Conservation (phyloP, 2,888 invertebrate genomes). For the Drosophila mettleri region DNA sequence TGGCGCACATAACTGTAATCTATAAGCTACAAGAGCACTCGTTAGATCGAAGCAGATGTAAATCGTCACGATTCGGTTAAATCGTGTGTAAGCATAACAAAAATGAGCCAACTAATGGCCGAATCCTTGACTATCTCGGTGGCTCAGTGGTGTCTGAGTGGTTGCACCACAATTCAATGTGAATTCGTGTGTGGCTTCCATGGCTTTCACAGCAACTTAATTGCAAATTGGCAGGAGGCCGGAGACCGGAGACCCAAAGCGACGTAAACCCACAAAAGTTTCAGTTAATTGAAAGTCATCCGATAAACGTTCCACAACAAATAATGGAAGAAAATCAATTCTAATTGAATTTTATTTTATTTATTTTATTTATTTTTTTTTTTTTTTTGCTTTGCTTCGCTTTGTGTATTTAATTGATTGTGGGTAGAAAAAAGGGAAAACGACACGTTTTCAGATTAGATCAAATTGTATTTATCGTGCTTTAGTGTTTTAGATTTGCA, state of each 20-base stretch:
- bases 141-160: background rate
- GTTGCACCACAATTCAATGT: conserved; percentile 17
- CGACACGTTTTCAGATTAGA: conserved; percentile 6
- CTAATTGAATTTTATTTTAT: conserved; percentile 7
- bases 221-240: conserved; percentile 13
- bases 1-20: conserved; percentile 50
- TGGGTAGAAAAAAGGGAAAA: conserved; percentile 6
- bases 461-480: background rate
- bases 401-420: conserved; percentile 20
- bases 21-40: conserved; percentile 41
- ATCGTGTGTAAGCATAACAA: conserved; percentile 51
- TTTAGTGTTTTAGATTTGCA: background rate
- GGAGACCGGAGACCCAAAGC: background rate
- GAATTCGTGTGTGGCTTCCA: conserved; percentile 17
- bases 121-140: conserved; percentile 3
- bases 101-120: conserved; percentile 44
- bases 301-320: conserved; percentile 28
- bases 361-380: background rate
- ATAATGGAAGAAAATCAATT: conserved; percentile 35
- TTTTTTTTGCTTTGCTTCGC: conserved; percentile 1
- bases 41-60: conserved; percentile 69
- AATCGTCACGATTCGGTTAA: conserved; percentile 64
- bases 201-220: conserved; percentile 34
- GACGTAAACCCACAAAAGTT: conserved; percentile 31
- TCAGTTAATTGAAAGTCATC: conserved; percentile 35